Percentiles rank a stretch among this genome's conserved stretches.
Evolutionary conservation across 1,140 invertebrate genomes (phyloP).

Genomic region (Sinella curviseta): DNA sequence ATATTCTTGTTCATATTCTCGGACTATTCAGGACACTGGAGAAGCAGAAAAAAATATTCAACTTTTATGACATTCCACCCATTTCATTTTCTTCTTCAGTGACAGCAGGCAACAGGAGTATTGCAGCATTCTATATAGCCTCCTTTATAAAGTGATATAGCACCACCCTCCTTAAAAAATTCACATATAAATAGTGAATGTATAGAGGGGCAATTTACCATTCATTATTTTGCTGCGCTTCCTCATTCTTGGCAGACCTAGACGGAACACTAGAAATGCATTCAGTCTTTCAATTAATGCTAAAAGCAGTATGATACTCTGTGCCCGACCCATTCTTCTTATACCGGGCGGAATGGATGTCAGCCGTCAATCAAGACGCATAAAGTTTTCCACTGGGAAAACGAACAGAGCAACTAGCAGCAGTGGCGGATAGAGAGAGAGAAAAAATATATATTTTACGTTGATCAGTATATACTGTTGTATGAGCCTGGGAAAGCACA

Average conservation of each 20-base stretch:
- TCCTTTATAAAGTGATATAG: background rate
- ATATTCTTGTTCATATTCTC: background rate
- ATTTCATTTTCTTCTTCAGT: background rate
- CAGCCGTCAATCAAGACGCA: conserved; percentile 44
- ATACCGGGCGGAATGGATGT: conserved; percentile 26
- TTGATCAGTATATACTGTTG: conserved; percentile 31
- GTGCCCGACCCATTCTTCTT: background rate
- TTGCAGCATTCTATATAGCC: background rate
- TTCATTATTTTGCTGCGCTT: background rate
- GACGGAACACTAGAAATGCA: background rate
- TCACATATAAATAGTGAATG: too few relatives aligned
- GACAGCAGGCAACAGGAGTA: background rate
- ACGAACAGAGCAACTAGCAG: conserved; percentile 32
- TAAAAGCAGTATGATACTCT: conserved; percentile 15
- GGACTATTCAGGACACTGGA: background rate
- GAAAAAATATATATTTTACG: too few relatives aligned
- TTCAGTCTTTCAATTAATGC: conserved; percentile 21
- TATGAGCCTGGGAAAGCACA: background rate
- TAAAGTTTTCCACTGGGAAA: conserved; percentile 42
- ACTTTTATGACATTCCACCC: background rate
- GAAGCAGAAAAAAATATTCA: background rate
- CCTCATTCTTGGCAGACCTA: background rate
- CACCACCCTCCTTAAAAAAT: background rate
- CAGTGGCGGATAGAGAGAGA: too few relatives aligned
- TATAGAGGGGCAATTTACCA: too few relatives aligned